A percentile compares a stretch with the other conserved stretches of the same genome.
Conservation (phyloP, 2,797 vertebrate genomes). For the Enteromius fasciolatus region DNA sequence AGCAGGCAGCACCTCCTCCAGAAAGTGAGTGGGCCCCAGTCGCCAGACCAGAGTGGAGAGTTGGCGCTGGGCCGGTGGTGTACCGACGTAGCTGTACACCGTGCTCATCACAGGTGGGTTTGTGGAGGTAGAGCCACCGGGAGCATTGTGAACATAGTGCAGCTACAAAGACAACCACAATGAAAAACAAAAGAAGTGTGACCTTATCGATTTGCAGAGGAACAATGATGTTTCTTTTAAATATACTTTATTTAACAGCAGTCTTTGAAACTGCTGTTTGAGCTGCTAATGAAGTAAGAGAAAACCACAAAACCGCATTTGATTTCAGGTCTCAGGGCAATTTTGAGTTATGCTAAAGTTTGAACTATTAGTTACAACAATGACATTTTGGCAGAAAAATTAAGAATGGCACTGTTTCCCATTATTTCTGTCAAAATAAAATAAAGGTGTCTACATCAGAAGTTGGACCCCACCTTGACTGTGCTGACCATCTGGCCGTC, state of each 20-base stretch:
- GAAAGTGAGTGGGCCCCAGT: slow-evolving; percentile 91
- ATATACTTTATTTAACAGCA: background rate
- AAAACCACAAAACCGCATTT: background rate
- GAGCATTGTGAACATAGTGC: slow-evolving; percentile 92
- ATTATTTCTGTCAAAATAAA: background rate
- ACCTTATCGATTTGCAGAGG: background rate
- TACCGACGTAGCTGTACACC: slow-evolving; percentile 91
- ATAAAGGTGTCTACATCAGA: slow-evolving; percentile 11
- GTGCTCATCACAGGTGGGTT: slow-evolving; percentile 94
- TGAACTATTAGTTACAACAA: background rate
- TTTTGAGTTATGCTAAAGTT: background rate
- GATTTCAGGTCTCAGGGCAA: background rate
- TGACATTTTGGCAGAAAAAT: background rate
- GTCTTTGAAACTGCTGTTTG: background rate
- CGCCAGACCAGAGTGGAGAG: slow-evolving; percentile 92
- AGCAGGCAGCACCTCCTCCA: slow-evolving; percentile 94
- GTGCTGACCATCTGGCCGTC: slow-evolving; percentile 92
- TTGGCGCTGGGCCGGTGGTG: slow-evolving; percentile 93
- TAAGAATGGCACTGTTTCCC: background rate
- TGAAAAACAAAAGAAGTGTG: background rate
- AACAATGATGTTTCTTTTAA: background rate
- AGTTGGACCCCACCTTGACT: slow-evolving; percentile 84
- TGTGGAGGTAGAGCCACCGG: slow-evolving; percentile 89
- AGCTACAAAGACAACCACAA: slow-evolving; percentile 75
- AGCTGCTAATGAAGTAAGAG: background rate